phyloP scores from a whole-genome alignment of 2,797 vertebrate genomes.

The Petrocephalus sullivani region DNA sequence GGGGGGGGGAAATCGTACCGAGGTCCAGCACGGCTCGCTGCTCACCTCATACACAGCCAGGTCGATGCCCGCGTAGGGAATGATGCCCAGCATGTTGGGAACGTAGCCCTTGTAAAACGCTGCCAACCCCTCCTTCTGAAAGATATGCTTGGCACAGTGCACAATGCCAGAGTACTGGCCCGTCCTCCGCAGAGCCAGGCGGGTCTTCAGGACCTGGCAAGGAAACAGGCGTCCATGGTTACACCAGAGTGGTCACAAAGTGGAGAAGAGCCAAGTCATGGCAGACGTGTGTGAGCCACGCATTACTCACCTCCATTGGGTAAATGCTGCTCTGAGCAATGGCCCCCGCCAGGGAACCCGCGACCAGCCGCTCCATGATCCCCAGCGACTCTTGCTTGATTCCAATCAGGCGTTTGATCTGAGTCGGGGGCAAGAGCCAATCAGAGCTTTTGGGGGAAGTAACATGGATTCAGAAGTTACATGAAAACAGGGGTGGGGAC shows the following conservation, averaged over 20 bases:
- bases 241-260: not conserved
- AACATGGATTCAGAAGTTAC: not conserved
- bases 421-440: not conserved
- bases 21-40: not conserved
- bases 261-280: not conserved
- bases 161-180: constrained; percentile 84
- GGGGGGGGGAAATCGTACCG: not conserved
- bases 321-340: constrained; percentile 93
- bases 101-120: constrained; percentile 95
- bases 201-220: constrained; percentile 85
- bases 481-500: not conserved
- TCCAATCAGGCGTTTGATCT: constrained; percentile 86
- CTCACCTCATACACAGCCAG: constrained; percentile 91
- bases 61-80: constrained; percentile 93
- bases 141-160: constrained; percentile 83
- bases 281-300: not conserved
- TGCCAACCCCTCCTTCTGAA: constrained; percentile 70
- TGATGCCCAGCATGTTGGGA: constrained; percentile 94
- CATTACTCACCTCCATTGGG: constrained; percentile 85
- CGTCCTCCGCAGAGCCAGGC: constrained; percentile 79
- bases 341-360: constrained; percentile 84
- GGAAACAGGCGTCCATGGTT: not conserved
- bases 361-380: constrained; percentile 78
- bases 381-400: constrained; percentile 74
- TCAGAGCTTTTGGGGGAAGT: not conserved